Conservation (phyloP, 1,140 invertebrate genomes). For the Meloidogyne exigua region DNA sequence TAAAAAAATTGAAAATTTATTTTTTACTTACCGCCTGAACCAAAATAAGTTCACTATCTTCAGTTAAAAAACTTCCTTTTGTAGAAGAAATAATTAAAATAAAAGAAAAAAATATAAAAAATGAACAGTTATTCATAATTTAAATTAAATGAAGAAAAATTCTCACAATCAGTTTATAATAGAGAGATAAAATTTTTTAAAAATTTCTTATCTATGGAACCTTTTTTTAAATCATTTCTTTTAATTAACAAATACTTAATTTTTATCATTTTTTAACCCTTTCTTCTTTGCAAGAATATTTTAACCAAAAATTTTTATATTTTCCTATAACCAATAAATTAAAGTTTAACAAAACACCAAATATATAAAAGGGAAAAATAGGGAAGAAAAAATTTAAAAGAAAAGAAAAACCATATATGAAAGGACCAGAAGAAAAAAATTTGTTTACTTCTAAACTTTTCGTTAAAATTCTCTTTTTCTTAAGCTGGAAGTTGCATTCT, state of each 20-base stretch:
- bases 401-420: too few relatives aligned
- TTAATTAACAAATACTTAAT: too few relatives aligned
- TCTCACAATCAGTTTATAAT: too few relatives aligned
- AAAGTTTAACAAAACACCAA: too few relatives aligned
- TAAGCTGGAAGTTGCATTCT: neutral
- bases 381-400: too few relatives aligned
- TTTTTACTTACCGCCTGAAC: neutral
- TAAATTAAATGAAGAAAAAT: neutral
- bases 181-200: too few relatives aligned
- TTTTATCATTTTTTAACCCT: too few relatives aligned
- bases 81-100: neutral
- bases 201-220: too few relatives aligned
- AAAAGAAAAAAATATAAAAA: neutral
- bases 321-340: too few relatives aligned
- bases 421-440: neutral
- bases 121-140: neutral
- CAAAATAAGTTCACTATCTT: neutral
- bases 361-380: too few relatives aligned
- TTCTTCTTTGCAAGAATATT: too few relatives aligned
- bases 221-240: too few relatives aligned
- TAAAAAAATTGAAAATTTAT: neutral
- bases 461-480: neutral
- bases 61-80: neutral
- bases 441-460: neutral
- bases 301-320: neutral